A percentile compares a stretch with the other conserved stretches of the same genome.
phyloP scores from a whole-genome alignment of 2,113 vertebrate genomes.

The Micromys minutus region DNA sequence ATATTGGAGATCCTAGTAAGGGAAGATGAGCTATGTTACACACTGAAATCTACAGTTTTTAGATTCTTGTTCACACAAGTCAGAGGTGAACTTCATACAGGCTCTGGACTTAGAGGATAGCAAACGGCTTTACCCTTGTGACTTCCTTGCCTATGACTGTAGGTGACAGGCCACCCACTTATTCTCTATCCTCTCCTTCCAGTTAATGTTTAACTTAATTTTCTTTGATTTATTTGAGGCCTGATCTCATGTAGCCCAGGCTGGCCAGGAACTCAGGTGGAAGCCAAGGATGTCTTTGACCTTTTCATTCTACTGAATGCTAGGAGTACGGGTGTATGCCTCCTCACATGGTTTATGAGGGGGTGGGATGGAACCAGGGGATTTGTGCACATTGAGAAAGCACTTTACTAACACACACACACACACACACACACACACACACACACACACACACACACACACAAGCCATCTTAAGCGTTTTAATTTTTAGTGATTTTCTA shows the following conservation, averaged over 20 bases:
- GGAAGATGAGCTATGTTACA: not conserved
- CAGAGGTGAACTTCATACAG: not conserved
- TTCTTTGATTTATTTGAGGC: not conserved
- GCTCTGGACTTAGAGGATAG: not conserved
- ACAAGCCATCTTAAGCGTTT: not conserved
- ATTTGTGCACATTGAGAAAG: too few relatives aligned
- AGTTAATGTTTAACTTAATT: not conserved
- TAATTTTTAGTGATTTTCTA: not conserved
- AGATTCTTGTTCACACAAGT: not conserved
- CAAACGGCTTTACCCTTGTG: rapidly evolving
- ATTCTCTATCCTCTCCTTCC: not conserved
- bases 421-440: not conserved
- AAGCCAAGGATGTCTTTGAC: not conserved
- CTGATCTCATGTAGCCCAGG: not conserved
- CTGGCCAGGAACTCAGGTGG: too few relatives aligned
- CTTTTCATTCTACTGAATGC: not conserved
- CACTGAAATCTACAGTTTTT: not conserved
- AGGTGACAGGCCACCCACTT: not conserved
- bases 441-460: not conserved
- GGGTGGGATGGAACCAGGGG: not conserved
- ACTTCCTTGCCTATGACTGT: not conserved
- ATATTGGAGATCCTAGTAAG: not conserved
- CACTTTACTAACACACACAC: not conserved
- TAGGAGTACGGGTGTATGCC: not conserved
- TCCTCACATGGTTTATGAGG: not conserved